A percentile compares a stretch with the other conserved stretches of the same genome.
Evolutionary conservation across 2,113 vertebrate genomes (phyloP).

Genomic region (Callipepla californica): DNA sequence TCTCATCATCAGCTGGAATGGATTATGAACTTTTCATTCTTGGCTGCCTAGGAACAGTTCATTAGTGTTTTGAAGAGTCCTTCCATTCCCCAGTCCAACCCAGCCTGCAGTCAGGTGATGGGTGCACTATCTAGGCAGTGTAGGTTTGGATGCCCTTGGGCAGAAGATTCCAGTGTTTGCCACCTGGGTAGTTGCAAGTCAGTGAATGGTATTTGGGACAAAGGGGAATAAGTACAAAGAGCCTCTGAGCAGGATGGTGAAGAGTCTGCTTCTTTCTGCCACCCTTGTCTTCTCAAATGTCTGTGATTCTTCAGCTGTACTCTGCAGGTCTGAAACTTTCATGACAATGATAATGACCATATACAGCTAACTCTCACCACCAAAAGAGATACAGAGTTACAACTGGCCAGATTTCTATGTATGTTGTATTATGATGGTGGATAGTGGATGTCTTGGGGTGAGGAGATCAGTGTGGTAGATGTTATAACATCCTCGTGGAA

Average conservation of each 20-base stretch:
- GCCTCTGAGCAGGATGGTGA: neutral
- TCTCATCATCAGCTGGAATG: neutral
- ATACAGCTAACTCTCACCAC: neutral
- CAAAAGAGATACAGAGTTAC: neutral
- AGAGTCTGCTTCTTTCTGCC: neutral
- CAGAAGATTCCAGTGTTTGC: neutral
- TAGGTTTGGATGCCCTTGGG: slow-evolving; percentile 30
- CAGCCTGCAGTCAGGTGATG: neutral
- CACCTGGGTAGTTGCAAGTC: slow-evolving; percentile 9
- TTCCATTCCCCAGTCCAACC: neutral
- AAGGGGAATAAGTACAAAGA: slow-evolving; percentile 5
- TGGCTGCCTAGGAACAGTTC: neutral
- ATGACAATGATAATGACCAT: neutral
- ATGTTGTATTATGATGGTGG: neutral
- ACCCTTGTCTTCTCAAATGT: neutral
- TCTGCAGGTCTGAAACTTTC: neutral
- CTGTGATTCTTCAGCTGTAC: neutral
- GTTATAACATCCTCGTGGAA: neutral
- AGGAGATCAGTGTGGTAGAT: neutral
- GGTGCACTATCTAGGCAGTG: fast-evolving
- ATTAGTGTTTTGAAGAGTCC: neutral
- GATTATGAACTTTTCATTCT: neutral
- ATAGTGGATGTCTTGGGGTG: neutral
- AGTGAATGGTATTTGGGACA: slow-evolving; percentile 4
- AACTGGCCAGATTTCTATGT: neutral